These are phyloP conservation scores for Lepus americanus DNA, from an alignment of 2,113 vertebrate species.

Conservation along the genomic window DNA sequence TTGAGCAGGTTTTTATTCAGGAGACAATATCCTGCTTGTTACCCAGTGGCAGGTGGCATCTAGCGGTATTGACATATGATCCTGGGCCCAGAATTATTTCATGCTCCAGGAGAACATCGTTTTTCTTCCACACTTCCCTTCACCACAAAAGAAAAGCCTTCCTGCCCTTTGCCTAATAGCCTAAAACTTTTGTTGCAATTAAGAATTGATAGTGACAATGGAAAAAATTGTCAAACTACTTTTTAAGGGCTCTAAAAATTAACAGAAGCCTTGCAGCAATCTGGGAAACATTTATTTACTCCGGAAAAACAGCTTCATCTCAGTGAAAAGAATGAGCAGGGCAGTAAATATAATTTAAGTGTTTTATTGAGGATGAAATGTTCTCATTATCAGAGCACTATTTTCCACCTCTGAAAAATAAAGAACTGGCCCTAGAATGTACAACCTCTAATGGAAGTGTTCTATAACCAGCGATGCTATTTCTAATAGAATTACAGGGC, in stretches of 20 bases:
- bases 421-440: not conserved
- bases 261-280: not conserved
- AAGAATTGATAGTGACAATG: not conserved
- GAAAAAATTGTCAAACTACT: not conserved
- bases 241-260: constrained; percentile 30
- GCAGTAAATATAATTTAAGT: not conserved
- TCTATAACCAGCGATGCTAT: not conserved
- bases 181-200: not conserved
- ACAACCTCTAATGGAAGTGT: not conserved
- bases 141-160: not conserved
- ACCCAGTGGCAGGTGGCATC: not conserved
- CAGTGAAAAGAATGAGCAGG: not conserved
- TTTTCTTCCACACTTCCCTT: not conserved
- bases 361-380: not conserved
- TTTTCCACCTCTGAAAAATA: constrained; percentile 26
- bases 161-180: not conserved
- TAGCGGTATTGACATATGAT: not conserved
- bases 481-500: not conserved
- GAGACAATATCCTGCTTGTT: not conserved
- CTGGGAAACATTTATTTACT: not conserved
- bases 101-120: not conserved
- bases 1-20: constrained; percentile 1
- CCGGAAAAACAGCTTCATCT: not conserved
- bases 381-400: not conserved
- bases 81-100: not conserved